Conservation (phyloP, 2,113 vertebrate genomes). For the Nesospiza acunhae region DNA sequence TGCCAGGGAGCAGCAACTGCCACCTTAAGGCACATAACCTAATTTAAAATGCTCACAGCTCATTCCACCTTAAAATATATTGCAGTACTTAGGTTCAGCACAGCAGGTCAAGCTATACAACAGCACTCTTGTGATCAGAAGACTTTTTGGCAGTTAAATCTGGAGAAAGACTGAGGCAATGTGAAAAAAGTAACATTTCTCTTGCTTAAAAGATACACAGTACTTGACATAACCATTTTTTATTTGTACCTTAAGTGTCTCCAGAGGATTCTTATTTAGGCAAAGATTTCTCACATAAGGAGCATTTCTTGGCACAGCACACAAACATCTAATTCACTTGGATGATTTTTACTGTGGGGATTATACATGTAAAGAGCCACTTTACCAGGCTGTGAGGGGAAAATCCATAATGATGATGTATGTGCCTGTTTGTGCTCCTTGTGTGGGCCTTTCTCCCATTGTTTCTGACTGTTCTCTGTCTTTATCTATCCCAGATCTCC, state of each 20-base stretch:
- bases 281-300: slow-evolving; percentile 59
- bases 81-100: slow-evolving; percentile 34
- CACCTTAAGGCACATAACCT: slow-evolving; percentile 39
- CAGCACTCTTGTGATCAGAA: slow-evolving; percentile 51
- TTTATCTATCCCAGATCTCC: not conserved
- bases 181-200: slow-evolving; percentile 44
- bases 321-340: slow-evolving; percentile 61
- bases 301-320: slow-evolving; percentile 48
- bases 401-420: slow-evolving; percentile 54
- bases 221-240: slow-evolving; percentile 72
- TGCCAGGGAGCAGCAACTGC: slow-evolving; percentile 27
- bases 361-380: slow-evolving; percentile 61
- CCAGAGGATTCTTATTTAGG: slow-evolving; percentile 69
- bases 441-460: not conserved
- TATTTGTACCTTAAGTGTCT: slow-evolving; percentile 62
- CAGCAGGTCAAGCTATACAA: slow-evolving; percentile 49
- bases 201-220: slow-evolving; percentile 66
- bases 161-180: slow-evolving; percentile 38
- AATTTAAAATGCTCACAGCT: slow-evolving; percentile 46
- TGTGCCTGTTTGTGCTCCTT: not conserved
- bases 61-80: slow-evolving; percentile 66
- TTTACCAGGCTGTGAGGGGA: slow-evolving; percentile 26
- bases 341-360: slow-evolving; percentile 59
- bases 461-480: not conserved
- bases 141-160: slow-evolving; percentile 57